Percentiles rank a stretch among this genome's conserved stretches.
Conservation (phyloP, 2,797 vertebrate species). For the Malacoctenus gilli region DNA sequence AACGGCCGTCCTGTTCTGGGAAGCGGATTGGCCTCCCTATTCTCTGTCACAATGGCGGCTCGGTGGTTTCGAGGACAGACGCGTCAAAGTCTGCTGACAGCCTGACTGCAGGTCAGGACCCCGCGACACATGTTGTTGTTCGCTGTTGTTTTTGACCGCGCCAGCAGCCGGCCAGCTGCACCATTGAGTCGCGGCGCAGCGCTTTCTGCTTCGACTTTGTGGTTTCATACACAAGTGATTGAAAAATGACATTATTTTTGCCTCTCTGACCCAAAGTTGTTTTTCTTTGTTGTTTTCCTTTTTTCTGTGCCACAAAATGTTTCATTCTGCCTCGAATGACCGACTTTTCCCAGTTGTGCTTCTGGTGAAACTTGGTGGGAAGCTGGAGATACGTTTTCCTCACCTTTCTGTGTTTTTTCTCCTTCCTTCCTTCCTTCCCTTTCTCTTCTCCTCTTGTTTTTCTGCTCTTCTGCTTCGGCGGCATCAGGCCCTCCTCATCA, state of each 20-base stretch:
- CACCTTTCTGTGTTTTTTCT: constrained; percentile 7
- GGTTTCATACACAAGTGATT: constrained; percentile 2
- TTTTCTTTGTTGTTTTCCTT: too few relatives aligned
- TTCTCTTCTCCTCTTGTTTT: constrained; percentile 4
- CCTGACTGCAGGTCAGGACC: constrained; percentile 69
- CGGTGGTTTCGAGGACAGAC: constrained; percentile 63
- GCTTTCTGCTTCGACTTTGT: constrained; percentile 1
- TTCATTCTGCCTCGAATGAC: too few relatives aligned
- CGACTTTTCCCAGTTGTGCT: too few relatives aligned
- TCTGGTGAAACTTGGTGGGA: too few relatives aligned
- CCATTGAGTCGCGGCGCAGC: constrained; percentile 6
- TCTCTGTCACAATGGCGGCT: constrained; percentile 66
- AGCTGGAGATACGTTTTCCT: too few relatives aligned
- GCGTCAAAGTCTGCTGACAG: constrained; percentile 63
- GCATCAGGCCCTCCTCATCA: constrained; percentile 74
- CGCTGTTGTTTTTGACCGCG: constrained; percentile 55
- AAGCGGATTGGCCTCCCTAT: constrained; percentile 60
- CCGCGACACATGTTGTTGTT: constrained; percentile 60
- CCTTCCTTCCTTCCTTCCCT: background rate
- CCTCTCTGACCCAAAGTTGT: too few relatives aligned
- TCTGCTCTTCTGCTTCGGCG: constrained; percentile 39
- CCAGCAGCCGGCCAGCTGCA: constrained; percentile 49
- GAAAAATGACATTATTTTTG: background rate
- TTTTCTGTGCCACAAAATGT: too few relatives aligned
- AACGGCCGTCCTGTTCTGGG: constrained; percentile 61